Base-by-base conservation (phyloP, 2,113 vertebrate species). In the Pitta sordida region DNA sequence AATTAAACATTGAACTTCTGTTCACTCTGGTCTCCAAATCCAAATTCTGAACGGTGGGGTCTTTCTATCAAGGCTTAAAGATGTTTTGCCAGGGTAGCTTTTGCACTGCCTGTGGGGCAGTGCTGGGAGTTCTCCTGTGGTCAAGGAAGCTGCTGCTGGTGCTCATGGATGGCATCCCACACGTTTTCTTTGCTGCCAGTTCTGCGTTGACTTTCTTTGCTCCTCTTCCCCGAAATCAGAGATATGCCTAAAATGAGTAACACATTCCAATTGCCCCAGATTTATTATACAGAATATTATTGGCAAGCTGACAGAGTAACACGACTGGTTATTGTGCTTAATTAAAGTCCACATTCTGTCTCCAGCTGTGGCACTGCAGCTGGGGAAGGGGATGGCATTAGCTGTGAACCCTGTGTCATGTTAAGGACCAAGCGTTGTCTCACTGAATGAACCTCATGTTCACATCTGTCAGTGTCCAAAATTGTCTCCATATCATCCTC, bases 151-250 rank as follows among this genome's bases (percentile, higher is more conserved):
- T 75, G 49, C 78, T 95, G 29, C 20, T 83, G 74, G 48, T 74
- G 82, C 84, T 80, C 8, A 82, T 44, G 83, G 79, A 53, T 81
- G 92, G 16, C 37, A 58, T 59, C 94, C 64, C 70, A 74, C 67
- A 27, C 55, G 24, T 90, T 96, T 96, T 83, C 71, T 96, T 94
- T 94, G 82, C 84, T 96, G 94, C 39, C 39, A 85, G 51, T 53
- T 93, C 27, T 86, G 32, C 41, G 58, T 53, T 91, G 48, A 46
- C 26, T 86, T 93, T 88, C 44, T 93, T 93, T 93, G 74, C 32
- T 67, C n/a, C 20, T 39, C 16, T 68, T 60, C 39, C 55, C 49
- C 27, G 32, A 70, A 77, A 83, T 64, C 46, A 80, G 71, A 86
- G 39, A 68, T 64, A 79, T 23, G 19, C 43, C 58, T 95, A 92